Percentiles rank a stretch among this genome's conserved stretches.
phyloP scores from a whole-genome alignment of 2,797 vertebrate genomes.

The Halcyon badia region DNA sequence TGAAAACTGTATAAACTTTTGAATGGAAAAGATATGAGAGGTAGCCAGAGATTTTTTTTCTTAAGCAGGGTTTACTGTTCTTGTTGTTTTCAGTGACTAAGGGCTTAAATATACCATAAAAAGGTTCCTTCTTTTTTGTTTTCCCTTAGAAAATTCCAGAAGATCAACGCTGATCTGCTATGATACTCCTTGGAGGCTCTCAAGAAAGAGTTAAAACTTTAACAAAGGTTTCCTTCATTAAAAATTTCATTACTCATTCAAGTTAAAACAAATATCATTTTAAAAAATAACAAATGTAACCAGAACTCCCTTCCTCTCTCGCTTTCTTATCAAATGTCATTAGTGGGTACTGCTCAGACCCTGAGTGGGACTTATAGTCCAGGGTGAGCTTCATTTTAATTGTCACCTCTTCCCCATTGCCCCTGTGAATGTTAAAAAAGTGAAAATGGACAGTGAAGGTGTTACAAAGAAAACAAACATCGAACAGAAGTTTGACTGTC shows the following conservation, averaged over 20 bases:
- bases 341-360: neutral
- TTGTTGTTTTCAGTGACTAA: neutral
- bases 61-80: neutral
- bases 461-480: neutral
- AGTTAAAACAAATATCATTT: neutral
- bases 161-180: neutral
- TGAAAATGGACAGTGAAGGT: neutral
- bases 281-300: neutral
- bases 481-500: neutral
- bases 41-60: neutral
- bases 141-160: neutral
- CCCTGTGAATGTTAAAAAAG: neutral
- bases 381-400: neutral
- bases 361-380: neutral
- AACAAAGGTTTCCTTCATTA: neutral
- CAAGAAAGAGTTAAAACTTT: neutral
- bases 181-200: neutral
- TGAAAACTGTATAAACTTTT: neutral
- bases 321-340: neutral
- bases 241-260: neutral
- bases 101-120: neutral
- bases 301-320: neutral
- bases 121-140: neutral
- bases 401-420: fast-evolving
- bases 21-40: neutral